Conservation (phyloP, 1,140 invertebrate genomes). For the Trypoxylus dichotomus region DNA sequence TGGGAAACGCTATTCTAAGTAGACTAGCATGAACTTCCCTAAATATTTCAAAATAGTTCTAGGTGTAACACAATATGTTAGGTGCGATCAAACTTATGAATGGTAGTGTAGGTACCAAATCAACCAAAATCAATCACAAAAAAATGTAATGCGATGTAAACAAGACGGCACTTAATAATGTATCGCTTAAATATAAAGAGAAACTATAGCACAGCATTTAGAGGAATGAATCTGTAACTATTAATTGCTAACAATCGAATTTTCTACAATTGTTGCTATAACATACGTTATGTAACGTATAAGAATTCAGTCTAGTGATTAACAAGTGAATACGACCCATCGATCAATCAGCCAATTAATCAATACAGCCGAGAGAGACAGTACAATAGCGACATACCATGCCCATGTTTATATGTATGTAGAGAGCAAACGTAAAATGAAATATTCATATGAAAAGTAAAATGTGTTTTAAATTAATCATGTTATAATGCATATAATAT, state of each 20-base stretch:
- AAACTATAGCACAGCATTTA: neutral
- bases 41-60: too few species aligned
- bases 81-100: too few species aligned
- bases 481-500: slow-evolving; percentile 25
- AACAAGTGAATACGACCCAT: slow-evolving; percentile 2
- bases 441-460: slow-evolving; percentile 30
- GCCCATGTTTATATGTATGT: neutral
- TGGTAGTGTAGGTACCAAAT: too few species aligned
- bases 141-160: too few species aligned
- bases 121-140: too few species aligned
- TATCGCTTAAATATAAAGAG: too few species aligned
- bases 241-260: neutral
- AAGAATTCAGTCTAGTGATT: slow-evolving; percentile 11
- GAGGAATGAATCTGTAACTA: neutral
- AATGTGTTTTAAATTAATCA: slow-evolving; percentile 28
- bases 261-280: neutral
- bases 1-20: too few species aligned
- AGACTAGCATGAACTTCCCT: too few species aligned
- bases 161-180: too few species aligned
- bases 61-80: too few species aligned
- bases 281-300: neutral
- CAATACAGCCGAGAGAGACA: neutral
- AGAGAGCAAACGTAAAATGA: slow-evolving; percentile 17
- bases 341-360: slow-evolving; percentile 24
- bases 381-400: slow-evolving; percentile 5